These are phyloP conservation scores for Lamellibrachia luymesi DNA, from an alignment of 1,140 invertebrate species.

Conservation along the genomic window DNA sequence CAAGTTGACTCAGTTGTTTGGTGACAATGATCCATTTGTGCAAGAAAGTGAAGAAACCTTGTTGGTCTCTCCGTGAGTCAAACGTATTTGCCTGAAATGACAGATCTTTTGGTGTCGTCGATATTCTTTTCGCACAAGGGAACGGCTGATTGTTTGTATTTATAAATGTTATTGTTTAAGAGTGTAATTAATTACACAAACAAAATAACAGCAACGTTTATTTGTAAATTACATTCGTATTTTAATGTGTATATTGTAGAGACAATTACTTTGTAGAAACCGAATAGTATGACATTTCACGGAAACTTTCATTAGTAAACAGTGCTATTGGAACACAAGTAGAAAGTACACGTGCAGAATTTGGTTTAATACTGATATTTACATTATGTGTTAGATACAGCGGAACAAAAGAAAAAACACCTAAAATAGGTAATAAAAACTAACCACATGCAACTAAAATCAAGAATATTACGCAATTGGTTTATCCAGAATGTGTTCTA, in stretches of 20 bases:
- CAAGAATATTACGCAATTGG: too few relatives aligned
- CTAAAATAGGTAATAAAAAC: too few relatives aligned
- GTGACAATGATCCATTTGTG: background rate
- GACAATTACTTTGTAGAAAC: background rate
- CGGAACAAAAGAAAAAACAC: too few relatives aligned
- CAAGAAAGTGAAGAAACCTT: background rate
- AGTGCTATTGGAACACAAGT: too few relatives aligned
- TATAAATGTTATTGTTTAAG: background rate
- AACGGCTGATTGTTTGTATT: too few relatives aligned
- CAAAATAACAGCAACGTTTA: background rate
- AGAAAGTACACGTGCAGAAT: too few relatives aligned
- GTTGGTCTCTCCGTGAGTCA: background rate
- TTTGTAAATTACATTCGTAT: background rate
- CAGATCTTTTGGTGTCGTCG: background rate
- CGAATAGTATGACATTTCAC: background rate
- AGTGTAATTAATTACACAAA: background rate
- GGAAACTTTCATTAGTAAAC: background rate
- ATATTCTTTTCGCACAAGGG: background rate
- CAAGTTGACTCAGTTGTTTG: background rate
- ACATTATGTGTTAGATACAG: too few relatives aligned
- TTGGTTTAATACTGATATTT: too few relatives aligned
- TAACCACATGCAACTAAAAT: too few relatives aligned
- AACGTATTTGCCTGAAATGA: background rate
- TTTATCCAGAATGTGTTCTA: too few relatives aligned
- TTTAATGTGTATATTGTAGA: background rate